Base-by-base conservation (phyloP, 1,140 invertebrate species). In the Mercenaria mercenaria region DNA sequence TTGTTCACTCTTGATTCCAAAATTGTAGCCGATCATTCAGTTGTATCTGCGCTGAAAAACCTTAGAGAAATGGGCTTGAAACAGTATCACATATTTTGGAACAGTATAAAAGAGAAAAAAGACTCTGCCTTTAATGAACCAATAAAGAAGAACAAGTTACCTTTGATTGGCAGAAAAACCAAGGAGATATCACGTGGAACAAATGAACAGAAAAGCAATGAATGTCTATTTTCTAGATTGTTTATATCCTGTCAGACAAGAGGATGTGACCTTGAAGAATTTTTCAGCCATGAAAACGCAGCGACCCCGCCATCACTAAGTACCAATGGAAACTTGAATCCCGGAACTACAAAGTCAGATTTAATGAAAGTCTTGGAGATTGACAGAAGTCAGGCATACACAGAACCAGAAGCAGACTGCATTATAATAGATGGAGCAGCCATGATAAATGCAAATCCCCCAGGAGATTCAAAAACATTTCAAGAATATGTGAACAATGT, bases 241-340 rank as follows among this genome's bases (percentile, higher is more conserved):
- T 92, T 67, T 69, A 89, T 90, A 13, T 85, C 87, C 13, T 92
- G 90, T 47, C 91, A 93, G 80, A 86, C 37, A 52, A 50, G 86
- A 80, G 84, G 91, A 37, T 80, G 89, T 50, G 88, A 93, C 61
- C 76, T 92, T 18, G 72, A 92, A 37, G 74, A 90, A 15, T 93
- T 94, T 39, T 93, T 93, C 72, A n/a, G 67, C 18, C 90, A 93
- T 81, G 92, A 93, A 82, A 94, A 92, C 79, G 92, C 93, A 72
- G 41, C 79, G 4, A 90, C 26, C 59, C 92, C 92, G 29, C 92
- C 90, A 56, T 88, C 91, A 23, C 41, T 92, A 13, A 92, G 86
- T 29, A 59, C 89, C 29, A 61, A 77, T 67, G 89, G 89, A 37
- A 8, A 90, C 4, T 20, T 87, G 29, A 80, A 79, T 37, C 39